Conservation (phyloP, 2,888 invertebrate species). For the Polymixis lichenea region DNA sequence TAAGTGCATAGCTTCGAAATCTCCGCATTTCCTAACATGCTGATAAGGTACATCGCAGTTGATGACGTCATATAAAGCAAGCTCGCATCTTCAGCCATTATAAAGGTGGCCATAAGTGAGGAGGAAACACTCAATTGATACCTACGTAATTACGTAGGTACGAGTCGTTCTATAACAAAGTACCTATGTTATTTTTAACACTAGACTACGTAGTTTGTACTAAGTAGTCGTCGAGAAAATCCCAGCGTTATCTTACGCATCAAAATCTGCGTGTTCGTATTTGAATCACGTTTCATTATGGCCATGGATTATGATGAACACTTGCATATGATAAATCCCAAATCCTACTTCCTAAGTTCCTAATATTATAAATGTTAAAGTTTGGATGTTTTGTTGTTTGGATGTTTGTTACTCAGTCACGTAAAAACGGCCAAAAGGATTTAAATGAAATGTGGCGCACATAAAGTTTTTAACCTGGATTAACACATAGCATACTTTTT, state of each 20-base stretch:
- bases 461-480: too few species aligned
- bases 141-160: slow-evolving; percentile 29
- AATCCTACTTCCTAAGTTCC: too few species aligned
- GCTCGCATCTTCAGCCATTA: slow-evolving; percentile 23
- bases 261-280: neutral
- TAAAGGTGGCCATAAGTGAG: slow-evolving; percentile 24
- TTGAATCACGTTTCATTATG: neutral
- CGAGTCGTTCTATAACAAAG: slow-evolving; percentile 31
- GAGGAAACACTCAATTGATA: slow-evolving; percentile 35
- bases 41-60: slow-evolving; percentile 27
- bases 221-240: slow-evolving; percentile 25
- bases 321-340: too few species aligned
- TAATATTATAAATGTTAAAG: too few species aligned
- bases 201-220: neutral
- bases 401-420: too few species aligned
- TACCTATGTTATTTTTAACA: slow-evolving; percentile 20
- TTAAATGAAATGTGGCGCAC: too few species aligned
- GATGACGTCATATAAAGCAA: slow-evolving; percentile 37
- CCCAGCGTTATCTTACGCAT: neutral
- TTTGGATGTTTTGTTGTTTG: too few species aligned
- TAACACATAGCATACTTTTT: too few species aligned
- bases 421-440: too few species aligned
- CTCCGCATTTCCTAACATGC: slow-evolving; percentile 37
- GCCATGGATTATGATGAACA: neutral
- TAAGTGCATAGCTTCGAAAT: slow-evolving; percentile 52